phyloP scores from a whole-genome alignment of 2,888 invertebrate species.

The Serrognathus titanus region DNA sequence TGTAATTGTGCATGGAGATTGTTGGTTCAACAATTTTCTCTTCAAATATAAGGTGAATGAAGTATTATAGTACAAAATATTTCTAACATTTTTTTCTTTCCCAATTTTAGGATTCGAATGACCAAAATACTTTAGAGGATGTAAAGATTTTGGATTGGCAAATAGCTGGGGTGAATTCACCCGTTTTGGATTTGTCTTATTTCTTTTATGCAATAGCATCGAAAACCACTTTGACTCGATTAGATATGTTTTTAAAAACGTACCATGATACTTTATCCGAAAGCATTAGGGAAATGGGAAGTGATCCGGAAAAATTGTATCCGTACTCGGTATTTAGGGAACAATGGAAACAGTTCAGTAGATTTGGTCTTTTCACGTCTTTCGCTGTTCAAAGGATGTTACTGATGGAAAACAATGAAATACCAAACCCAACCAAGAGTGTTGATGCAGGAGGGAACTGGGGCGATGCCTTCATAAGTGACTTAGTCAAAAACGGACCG shows the following conservation, averaged over 20 bases:
- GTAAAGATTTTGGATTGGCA: constrained; percentile 8
- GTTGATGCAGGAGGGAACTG: no score
- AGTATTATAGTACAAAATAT: no score
- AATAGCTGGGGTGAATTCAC: not conserved
- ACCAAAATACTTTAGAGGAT: constrained; percentile 1
- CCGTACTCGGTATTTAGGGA: constrained; percentile 29
- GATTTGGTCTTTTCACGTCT: constrained; percentile 24
- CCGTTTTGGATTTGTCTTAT: constrained; percentile 5
- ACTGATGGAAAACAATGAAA: not conserved
- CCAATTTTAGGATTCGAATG: not conserved
- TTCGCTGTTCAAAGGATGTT: not conserved
- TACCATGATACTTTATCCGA: constrained; percentile 34
- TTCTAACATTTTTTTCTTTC: no score
- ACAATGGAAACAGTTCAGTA: constrained; percentile 32
- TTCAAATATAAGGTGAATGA: constrained; percentile 15
- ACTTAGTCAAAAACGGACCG: no score
- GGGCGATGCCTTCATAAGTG: no score
- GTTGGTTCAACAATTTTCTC: constrained; percentile 23
- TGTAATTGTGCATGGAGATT: constrained; percentile 21
- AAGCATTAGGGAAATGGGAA: constrained; percentile 25
- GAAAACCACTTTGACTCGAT: not conserved
- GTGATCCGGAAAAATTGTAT: constrained; percentile 31
- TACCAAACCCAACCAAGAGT: not conserved
- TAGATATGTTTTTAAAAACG: not conserved
- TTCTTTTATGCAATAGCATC: constrained; percentile 4